Conservation (phyloP, 2,888 invertebrate species). For the Plagodis pulveraria region DNA sequence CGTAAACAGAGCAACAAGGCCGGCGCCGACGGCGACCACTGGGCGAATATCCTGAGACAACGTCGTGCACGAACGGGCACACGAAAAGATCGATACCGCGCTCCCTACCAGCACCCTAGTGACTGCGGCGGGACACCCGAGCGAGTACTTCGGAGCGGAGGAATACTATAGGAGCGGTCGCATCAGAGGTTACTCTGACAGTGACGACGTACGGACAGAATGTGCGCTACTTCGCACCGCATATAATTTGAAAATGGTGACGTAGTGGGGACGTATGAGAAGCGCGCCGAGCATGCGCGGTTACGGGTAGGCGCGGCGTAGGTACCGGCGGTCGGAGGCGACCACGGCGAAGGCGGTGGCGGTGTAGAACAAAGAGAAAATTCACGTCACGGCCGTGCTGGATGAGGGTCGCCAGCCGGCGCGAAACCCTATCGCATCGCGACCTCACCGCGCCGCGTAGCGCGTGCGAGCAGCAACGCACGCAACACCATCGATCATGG, state of each 20-base stretch:
- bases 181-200: conserved; percentile 52
- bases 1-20: conserved; percentile 79
- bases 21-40: conserved; percentile 81
- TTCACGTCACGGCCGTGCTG: conserved; percentile 57
- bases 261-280: conserved; percentile 69
- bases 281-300: conserved; percentile 73
- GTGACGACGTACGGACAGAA: conserved; percentile 55
- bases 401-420: conserved; percentile 53
- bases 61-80: conserved; percentile 74
- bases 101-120: conserved; percentile 67
- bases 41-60: conserved; percentile 78
- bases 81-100: conserved; percentile 80
- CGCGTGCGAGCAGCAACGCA: conserved; percentile 58
- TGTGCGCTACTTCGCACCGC: conserved; percentile 61
- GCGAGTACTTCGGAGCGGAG: conserved; percentile 43
- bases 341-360: conserved; percentile 55
- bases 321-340: conserved; percentile 57
- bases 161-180: conserved; percentile 48
- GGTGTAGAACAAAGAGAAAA: conserved; percentile 65
- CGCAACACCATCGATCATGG: conserved; percentile 54
- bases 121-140: conserved; percentile 45
- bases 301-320: conserved; percentile 71
- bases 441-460: conserved; percentile 56
- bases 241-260: conserved; percentile 68
- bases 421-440: conserved; percentile 45